A percentile compares a stretch with the other conserved stretches of the same genome.
These are phyloP conservation scores for Podarcis raffonei DNA, from an alignment of 2,113 vertebrate genomes.

Conservation along the genomic window DNA sequence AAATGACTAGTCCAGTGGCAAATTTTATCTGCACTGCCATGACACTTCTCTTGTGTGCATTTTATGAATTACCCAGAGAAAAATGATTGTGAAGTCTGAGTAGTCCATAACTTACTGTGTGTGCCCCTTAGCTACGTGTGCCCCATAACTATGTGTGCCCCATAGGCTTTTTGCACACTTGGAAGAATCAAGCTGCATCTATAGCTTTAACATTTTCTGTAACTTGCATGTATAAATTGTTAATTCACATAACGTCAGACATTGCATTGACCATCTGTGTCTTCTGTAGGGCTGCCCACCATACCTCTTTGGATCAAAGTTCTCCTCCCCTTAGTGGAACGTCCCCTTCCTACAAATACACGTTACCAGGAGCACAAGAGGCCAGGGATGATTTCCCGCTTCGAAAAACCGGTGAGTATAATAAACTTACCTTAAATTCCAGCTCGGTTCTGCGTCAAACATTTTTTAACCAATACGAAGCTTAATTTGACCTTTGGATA, in stretches of 20 bases:
- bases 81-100: conserved; percentile 11
- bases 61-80: conserved; percentile 33
- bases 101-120: conserved; percentile 36
- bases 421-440: neutral
- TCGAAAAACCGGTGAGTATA: conserved; percentile 92
- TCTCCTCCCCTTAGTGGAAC: conserved; percentile 92
- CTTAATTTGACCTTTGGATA: neutral
- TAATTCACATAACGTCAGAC: conserved; percentile 52
- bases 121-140: neutral
- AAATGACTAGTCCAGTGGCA: conserved; percentile 36
- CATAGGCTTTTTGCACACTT: conserved; percentile 60
- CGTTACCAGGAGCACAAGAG: conserved; percentile 87
- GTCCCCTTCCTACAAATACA: conserved; percentile 92
- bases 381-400: conserved; percentile 96
- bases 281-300: conserved; percentile 89
- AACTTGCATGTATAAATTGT: conserved; percentile 57
- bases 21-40: conserved; percentile 39
- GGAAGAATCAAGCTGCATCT: conserved; percentile 37
- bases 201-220: neutral
- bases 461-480: conserved; percentile 15
- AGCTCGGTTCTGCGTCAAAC: conserved; percentile 27
- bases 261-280: conserved; percentile 61
- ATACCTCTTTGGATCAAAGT: conserved; percentile 97
- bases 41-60: conserved; percentile 43
- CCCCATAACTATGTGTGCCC: conserved; percentile 41